Evolutionary conservation across 1,140 invertebrate species (phyloP).

Genomic region (Dufourea novaeangliae): DNA sequence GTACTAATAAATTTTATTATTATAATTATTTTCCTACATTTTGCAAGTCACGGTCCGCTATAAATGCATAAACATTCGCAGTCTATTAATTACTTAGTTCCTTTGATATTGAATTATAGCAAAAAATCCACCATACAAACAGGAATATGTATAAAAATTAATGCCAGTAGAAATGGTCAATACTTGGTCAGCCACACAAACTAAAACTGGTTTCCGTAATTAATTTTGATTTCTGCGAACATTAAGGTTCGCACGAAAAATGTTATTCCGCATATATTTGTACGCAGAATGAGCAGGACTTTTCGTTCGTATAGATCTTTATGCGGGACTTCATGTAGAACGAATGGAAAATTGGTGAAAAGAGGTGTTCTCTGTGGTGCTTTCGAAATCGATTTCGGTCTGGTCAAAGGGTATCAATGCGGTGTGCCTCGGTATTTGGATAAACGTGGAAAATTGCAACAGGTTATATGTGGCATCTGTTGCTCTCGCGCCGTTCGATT

Average conservation of each 20-base stretch:
- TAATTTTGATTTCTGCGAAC: no score
- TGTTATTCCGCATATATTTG: no score
- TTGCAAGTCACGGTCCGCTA: no score
- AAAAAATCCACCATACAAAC: not conserved
- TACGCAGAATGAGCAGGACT: no score
- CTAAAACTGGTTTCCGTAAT: not conserved
- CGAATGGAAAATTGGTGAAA: not conserved
- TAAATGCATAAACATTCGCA: no score
- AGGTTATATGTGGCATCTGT: constrained; percentile 44
- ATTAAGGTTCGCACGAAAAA: no score
- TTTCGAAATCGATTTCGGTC: not conserved
- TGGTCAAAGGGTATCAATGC: not conserved
- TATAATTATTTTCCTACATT: no score
- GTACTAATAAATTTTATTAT: no score
- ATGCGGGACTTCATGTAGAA: not conserved
- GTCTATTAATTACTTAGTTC: no score
- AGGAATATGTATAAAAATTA: not conserved
- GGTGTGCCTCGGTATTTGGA: not conserved
- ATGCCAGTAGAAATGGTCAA: not conserved
- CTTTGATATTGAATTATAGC: not conserved
- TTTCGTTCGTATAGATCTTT: no score
- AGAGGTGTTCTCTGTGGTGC: not conserved
- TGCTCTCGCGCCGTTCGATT: constrained; percentile 7
- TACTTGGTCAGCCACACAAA: not conserved
- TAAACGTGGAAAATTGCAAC: constrained; percentile 29